Evolutionary conservation across 2,113 vertebrate genomes (phyloP).

Genomic region (Parotia lawesii): DNA sequence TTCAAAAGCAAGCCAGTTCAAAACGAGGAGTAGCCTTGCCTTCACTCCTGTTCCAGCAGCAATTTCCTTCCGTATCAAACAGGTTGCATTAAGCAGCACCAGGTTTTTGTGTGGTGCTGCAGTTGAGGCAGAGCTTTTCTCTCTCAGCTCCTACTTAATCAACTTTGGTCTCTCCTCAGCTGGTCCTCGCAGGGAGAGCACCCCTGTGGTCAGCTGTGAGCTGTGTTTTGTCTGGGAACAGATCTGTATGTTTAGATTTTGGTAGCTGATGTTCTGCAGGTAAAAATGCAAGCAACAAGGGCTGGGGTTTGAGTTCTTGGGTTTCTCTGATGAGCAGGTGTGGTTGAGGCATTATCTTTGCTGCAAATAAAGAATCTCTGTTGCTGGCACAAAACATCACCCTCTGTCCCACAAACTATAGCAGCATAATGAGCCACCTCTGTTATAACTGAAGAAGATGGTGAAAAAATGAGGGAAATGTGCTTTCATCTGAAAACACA

Average conservation of each 20-base stretch:
- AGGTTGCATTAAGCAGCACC: not conserved
- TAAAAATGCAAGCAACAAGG: not conserved
- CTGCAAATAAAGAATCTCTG: not conserved
- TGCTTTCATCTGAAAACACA: not conserved
- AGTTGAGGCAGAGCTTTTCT: not conserved
- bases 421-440: not conserved
- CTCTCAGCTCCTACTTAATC: not conserved
- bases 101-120: not conserved
- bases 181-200: not conserved
- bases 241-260: not conserved
- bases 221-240: not conserved
- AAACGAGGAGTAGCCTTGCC: not conserved
- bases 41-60: not conserved
- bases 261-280: not conserved
- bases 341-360: not conserved
- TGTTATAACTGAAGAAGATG: not conserved
- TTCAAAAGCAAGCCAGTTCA: not conserved
- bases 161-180: not conserved
- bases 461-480: not conserved
- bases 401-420: not conserved
- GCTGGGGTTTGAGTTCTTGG: not conserved
- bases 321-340: not conserved
- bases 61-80: not conserved
- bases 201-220: accelerated
- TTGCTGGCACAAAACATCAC: not conserved